Conservation (phyloP, 2,888 invertebrate genomes). For the Listrodromus nycthemerus region DNA sequence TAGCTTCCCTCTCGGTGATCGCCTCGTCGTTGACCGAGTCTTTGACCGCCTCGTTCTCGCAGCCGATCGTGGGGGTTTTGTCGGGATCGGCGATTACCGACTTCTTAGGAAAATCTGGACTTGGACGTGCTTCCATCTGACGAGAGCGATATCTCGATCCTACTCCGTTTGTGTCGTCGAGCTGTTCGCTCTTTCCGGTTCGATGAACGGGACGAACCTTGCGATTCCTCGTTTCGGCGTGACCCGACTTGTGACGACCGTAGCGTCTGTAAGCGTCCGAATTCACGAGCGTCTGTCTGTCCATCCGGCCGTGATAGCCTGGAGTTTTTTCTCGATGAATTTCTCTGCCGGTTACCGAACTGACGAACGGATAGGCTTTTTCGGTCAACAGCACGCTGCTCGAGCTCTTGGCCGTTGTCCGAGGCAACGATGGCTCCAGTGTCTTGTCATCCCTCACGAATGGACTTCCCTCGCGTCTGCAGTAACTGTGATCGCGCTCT, state of each 20-base stretch:
- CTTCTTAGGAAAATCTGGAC: neutral
- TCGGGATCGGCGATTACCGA: constrained; percentile 16
- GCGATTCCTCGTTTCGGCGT: constrained; percentile 76
- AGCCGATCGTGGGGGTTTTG: constrained; percentile 83
- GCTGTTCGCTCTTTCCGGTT: constrained; percentile 88
- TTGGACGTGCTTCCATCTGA: constrained; percentile 15
- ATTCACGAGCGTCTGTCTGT: constrained; percentile 87
- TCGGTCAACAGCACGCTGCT: constrained; percentile 90
- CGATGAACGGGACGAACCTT: constrained; percentile 85
- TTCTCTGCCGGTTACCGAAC: constrained; percentile 79
- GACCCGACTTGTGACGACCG: constrained; percentile 85
- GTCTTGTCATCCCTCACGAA: constrained; percentile 87
- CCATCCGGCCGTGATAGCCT: constrained; percentile 84
- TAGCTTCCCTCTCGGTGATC: constrained; percentile 90
- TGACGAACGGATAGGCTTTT: constrained; percentile 88
- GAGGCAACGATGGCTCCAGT: constrained; percentile 86
- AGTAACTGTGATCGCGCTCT: constrained; percentile 73
- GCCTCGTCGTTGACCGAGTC: constrained; percentile 83
- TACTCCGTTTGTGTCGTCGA: constrained; percentile 82
- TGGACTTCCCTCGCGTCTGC: constrained; percentile 76
- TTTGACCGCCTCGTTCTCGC: constrained; percentile 83
- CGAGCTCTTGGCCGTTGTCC: constrained; percentile 89
- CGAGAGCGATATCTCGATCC: constrained; percentile 56
- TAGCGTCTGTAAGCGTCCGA: constrained; percentile 76
- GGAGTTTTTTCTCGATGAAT: constrained; percentile 89